phyloP scores from a whole-genome alignment of 2,888 invertebrate species.

The Gerris lacustris region DNA sequence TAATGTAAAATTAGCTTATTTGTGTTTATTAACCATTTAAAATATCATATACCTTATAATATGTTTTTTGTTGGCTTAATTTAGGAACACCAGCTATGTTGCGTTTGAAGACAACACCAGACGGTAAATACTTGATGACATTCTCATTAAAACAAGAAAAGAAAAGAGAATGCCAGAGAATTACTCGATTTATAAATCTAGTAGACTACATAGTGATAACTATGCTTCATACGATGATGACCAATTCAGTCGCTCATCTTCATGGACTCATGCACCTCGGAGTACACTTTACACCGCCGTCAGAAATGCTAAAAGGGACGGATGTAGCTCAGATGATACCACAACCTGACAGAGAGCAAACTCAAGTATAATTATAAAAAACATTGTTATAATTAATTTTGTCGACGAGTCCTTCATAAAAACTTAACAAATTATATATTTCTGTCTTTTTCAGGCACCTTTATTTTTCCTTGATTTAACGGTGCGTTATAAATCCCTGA shows the following conservation, averaged over 20 bases:
- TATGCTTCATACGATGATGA: constrained; percentile 10
- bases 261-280: not conserved
- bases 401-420: no score
- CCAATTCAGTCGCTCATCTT: constrained; percentile 12
- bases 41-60: no score
- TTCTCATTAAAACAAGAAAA: constrained; percentile 80
- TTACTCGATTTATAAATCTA: constrained; percentile 39
- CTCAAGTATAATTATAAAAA: not conserved
- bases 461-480: not conserved
- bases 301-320: not conserved
- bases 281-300: not conserved
- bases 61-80: not conserved
- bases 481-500: not conserved
- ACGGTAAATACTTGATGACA: constrained; percentile 44
- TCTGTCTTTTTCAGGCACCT: not conserved
- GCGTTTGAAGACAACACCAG: constrained; percentile 37
- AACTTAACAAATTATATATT: no score
- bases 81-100: constrained; percentile 24
- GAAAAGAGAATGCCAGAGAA: constrained; percentile 61
- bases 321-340: not conserved
- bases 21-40: no score
- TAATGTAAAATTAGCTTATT: not conserved
- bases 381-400: no score
- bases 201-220: constrained; percentile 13
- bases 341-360: not conserved